phyloP scores from a whole-genome alignment of 2,888 invertebrate species.

The Macaria notata region DNA sequence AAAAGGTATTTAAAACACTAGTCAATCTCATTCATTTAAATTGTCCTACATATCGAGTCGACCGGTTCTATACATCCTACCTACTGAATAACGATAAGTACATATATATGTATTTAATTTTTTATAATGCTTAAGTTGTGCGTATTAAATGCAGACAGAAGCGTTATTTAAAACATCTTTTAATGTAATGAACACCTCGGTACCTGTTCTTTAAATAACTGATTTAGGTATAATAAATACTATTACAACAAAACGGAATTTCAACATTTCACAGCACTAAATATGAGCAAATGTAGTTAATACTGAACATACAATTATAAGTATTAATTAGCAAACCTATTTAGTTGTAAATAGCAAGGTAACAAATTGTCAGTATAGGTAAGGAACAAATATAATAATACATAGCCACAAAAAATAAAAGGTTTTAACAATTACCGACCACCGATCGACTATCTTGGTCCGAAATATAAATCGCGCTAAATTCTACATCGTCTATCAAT shows the following conservation, averaged over 20 bases:
- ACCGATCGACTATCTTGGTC: slow-evolving; percentile 76
- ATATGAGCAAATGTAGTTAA: neutral
- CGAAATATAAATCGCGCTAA: slow-evolving; percentile 56
- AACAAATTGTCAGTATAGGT: too few relatives aligned
- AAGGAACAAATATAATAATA: too few relatives aligned
- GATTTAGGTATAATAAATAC: neutral
- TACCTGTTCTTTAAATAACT: neutral
- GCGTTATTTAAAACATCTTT: neutral
- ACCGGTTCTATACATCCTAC: slow-evolving; percentile 21
- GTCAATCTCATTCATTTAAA: slow-evolving; percentile 2
- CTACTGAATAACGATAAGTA: slow-evolving; percentile 2
- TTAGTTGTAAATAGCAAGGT: too few relatives aligned
- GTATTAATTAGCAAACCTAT: too few relatives aligned
- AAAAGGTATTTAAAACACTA: slow-evolving; percentile 2
- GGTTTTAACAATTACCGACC: neutral
- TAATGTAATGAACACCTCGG: neutral
- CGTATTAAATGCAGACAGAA: slow-evolving; percentile 15
- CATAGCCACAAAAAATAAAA: too few relatives aligned
- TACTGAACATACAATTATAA: neutral
- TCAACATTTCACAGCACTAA: slow-evolving; percentile 1
- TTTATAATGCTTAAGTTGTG: slow-evolving; percentile 21
- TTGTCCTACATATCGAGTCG: slow-evolving; percentile 23
- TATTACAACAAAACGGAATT: neutral
- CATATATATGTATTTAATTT: neutral
- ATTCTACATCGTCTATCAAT: slow-evolving; percentile 41